phyloP scores from a whole-genome alignment of 2,113 vertebrate species.

The Butorides virescens region DNA sequence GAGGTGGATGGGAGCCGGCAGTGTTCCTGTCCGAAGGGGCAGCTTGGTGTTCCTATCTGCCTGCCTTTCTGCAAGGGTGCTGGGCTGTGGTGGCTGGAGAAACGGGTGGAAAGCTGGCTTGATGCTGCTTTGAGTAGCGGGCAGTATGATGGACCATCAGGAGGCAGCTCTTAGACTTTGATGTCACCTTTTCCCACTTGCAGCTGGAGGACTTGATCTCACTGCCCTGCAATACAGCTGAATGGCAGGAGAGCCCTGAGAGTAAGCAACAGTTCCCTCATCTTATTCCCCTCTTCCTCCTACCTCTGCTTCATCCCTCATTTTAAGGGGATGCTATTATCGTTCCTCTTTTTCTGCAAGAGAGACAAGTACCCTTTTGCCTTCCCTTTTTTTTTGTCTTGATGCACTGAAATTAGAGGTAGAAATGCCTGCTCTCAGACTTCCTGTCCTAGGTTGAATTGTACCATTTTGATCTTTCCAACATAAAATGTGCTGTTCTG shows the following conservation, averaged over 20 bases:
- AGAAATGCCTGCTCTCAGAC: neutral
- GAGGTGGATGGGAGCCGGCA: rapidly evolving
- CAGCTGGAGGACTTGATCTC: neutral
- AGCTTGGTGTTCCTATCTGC: neutral
- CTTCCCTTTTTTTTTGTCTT: neutral
- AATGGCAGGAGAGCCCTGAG: neutral
- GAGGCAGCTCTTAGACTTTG: neutral
- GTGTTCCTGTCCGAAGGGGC: neutral
- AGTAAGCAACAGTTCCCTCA: neutral
- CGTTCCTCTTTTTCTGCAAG: neutral
- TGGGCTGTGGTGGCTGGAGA: neutral
- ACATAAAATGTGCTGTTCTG: neutral
- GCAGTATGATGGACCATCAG: neutral
- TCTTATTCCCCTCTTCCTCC: neutral
- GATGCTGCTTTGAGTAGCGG: neutral
- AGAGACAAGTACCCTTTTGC: neutral
- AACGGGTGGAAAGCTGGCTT: neutral
- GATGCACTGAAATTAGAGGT: neutral
- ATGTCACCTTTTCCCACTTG: neutral
- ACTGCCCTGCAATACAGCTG: neutral
- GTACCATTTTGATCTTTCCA: neutral
- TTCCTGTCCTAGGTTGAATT: neutral
- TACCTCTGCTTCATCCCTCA: neutral
- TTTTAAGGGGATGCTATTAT: neutral
- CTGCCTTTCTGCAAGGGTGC: neutral